phyloP scores from a whole-genome alignment of 2,113 vertebrate species.

The Nannobrachium achirus region DNA sequence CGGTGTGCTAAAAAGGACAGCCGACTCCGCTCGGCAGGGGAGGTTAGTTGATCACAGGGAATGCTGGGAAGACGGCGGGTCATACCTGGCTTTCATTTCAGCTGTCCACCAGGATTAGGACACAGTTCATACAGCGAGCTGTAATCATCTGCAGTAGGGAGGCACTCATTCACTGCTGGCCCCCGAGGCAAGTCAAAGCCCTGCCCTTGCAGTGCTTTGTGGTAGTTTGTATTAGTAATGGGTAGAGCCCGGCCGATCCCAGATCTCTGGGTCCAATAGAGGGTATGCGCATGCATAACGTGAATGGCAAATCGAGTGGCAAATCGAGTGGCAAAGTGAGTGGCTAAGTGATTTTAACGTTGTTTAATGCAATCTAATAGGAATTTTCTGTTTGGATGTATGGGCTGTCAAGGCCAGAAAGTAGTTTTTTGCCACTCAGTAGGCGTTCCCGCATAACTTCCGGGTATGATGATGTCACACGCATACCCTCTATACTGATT shows the following conservation, averaged over 20 bases:
- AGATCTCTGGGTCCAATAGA: no score
- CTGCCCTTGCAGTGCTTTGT: constrained; percentile 51
- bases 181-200: constrained; percentile 41
- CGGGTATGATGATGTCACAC: no score
- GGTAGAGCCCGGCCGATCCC: neutral
- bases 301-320: no score
- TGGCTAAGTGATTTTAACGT: no score
- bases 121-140: constrained; percentile 67
- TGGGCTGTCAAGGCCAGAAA: no score
- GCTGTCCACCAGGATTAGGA: constrained; percentile 71
- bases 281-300: no score
- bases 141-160: constrained; percentile 70
- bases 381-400: no score
- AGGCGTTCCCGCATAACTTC: no score
- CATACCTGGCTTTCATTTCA: constrained; percentile 77
- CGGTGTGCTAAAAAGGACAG: constrained; percentile 37
- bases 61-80: constrained; percentile 59
- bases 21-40: constrained; percentile 59
- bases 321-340: no score
- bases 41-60: constrained; percentile 53
- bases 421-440: no score
- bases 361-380: no score
- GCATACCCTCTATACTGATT: no score
- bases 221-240: constrained; percentile 55
- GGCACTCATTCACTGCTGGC: constrained; percentile 46